Evolutionary conservation across 2,888 invertebrate species (phyloP).

Genomic region (Drosophila kanekoi): DNA sequence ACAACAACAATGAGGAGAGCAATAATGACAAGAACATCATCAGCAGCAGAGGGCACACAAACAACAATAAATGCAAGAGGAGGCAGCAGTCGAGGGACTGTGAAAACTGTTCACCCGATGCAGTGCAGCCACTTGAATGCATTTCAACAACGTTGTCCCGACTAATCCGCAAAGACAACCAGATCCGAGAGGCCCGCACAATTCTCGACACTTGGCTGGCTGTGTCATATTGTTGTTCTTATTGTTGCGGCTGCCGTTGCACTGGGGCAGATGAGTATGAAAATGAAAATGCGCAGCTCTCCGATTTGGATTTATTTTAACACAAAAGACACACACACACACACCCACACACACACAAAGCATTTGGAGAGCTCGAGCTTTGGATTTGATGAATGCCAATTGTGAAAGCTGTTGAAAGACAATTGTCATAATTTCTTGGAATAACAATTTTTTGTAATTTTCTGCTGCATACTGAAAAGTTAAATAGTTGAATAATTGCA

Average conservation of each 20-base stretch:
- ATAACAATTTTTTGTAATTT: constrained; percentile 51
- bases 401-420: constrained; percentile 49
- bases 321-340: constrained; percentile 52
- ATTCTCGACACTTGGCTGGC: constrained; percentile 51
- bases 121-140: constrained; percentile 71
- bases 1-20: neutral
- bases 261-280: constrained; percentile 44
- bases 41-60: no score
- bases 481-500: constrained; percentile 26
- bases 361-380: constrained; percentile 29
- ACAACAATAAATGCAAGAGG: no score
- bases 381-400: constrained; percentile 28
- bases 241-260: constrained; percentile 15
- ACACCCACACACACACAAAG: constrained; percentile 19
- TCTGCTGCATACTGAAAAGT: constrained; percentile 7
- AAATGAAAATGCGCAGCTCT: constrained; percentile 54
- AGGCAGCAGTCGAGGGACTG: constrained; percentile 3
- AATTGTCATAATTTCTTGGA: constrained; percentile 63
- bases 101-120: constrained; percentile 35
- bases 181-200: constrained; percentile 28
- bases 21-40: no score
- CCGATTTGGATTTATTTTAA: constrained; percentile 53
- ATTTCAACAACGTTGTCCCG: constrained; percentile 58
- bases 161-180: constrained; percentile 74
- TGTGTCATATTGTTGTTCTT: constrained; percentile 28